These are phyloP conservation scores for Pipistrellus nathusii DNA, from an alignment of 2,797 vertebrate species.

Conservation along the genomic window DNA sequence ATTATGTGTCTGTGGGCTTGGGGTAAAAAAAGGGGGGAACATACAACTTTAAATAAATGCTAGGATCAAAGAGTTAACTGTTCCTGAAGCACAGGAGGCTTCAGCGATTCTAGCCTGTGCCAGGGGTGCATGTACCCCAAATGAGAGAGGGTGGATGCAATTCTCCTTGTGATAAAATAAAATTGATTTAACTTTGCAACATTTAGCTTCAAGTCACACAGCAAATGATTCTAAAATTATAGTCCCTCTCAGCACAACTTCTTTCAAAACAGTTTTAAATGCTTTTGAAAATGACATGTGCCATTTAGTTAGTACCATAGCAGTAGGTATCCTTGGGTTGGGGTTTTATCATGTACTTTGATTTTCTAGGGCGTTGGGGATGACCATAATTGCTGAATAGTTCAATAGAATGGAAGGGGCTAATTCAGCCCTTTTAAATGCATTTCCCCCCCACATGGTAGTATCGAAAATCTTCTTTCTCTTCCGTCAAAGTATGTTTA, in stretches of 20 bases:
- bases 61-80: conserved; percentile 68
- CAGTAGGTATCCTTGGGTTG: conserved; percentile 82
- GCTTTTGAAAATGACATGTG: conserved; percentile 73
- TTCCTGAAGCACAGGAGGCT: conserved; percentile 67
- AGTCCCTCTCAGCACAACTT: conserved; percentile 48
- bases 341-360: conserved; percentile 85
- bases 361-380: conserved; percentile 79
- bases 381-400: conserved; percentile 85
- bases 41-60: conserved; percentile 57
- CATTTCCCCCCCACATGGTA: conserved; percentile 81
- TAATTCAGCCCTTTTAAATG: conserved; percentile 83
- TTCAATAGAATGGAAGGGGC: conserved; percentile 82
- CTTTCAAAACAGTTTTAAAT: conserved; percentile 70
- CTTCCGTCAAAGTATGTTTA: conserved; percentile 77
- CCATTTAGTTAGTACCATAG: conserved; percentile 66
- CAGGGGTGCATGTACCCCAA: neutral
- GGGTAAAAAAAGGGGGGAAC: neutral
- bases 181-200: conserved; percentile 51
- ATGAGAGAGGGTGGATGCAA: conserved; percentile 2
- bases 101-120: conserved; percentile 73
- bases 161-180: conserved; percentile 61
- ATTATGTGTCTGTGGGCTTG: neutral
- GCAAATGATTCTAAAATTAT: conserved; percentile 57
- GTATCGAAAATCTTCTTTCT: conserved; percentile 84
- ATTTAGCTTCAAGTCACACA: neutral